Evolutionary conservation across 2,888 invertebrate species (phyloP).

Genomic region (Brenthis hecate): DNA sequence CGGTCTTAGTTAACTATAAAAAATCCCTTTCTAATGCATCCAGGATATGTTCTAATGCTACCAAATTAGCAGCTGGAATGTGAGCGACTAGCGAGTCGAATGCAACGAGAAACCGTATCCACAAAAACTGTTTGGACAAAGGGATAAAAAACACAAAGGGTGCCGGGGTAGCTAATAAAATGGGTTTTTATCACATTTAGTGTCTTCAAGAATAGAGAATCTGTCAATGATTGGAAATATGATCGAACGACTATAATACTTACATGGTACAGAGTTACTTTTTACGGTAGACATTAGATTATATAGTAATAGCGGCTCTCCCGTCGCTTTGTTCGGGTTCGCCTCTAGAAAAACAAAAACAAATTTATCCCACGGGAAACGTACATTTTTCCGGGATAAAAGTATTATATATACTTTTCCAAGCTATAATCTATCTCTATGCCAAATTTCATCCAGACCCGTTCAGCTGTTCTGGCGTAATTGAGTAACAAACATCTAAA

Average conservation of each 20-base stretch:
- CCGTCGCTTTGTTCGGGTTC: too few relatives aligned
- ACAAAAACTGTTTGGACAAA: constrained; percentile 64
- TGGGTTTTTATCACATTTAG: constrained; percentile 44
- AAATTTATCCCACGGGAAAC: too few relatives aligned
- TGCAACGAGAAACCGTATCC: constrained; percentile 73
- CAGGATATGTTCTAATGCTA: constrained; percentile 44
- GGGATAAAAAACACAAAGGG: constrained; percentile 62
- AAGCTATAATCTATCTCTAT: too few relatives aligned
- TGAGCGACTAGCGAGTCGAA: constrained; percentile 70
- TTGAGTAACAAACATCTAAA: too few relatives aligned
- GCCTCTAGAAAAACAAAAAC: too few relatives aligned
- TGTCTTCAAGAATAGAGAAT: constrained; percentile 12
- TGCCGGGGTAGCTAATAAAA: constrained; percentile 69
- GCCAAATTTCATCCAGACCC: too few relatives aligned
- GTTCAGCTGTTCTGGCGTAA: too few relatives aligned
- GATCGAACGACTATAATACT: constrained; percentile 4
- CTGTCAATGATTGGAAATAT: constrained; percentile 15
- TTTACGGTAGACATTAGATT: too few relatives aligned
- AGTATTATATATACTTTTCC: too few relatives aligned
- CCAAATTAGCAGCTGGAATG: constrained; percentile 77
- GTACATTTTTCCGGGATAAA: too few relatives aligned
- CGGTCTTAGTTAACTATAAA: not conserved
- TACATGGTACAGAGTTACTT: not conserved
- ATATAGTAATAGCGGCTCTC: too few relatives aligned
- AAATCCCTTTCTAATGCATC: constrained; percentile 3